These are phyloP conservation scores for Ennomos fuscantarius DNA, from an alignment of 2,888 invertebrate species.

Conservation along the genomic window DNA sequence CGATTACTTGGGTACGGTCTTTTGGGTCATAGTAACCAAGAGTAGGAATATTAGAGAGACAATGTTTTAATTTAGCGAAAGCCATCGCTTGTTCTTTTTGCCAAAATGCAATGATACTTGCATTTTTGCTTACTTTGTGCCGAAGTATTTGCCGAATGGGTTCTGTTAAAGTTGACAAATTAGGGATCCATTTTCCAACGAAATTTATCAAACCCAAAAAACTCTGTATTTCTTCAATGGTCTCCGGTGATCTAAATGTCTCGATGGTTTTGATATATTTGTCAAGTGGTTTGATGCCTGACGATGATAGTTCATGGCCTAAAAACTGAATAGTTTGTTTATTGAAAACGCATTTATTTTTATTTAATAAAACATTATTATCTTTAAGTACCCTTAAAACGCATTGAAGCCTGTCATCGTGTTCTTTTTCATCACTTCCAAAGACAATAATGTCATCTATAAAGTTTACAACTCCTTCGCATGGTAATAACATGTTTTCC, in stretches of 20 bases:
- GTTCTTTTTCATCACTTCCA: no score
- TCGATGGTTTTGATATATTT: no score
- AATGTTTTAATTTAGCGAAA: slow-evolving; percentile 34
- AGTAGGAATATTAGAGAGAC: slow-evolving; percentile 23
- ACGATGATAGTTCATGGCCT: slow-evolving; percentile 30
- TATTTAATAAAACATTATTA: not conserved
- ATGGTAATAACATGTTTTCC: no score
- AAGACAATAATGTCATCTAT: no score
- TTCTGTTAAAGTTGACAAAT: slow-evolving; percentile 37
- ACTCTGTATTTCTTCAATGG: slow-evolving; percentile 37
- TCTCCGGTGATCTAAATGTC: slow-evolving; percentile 9
- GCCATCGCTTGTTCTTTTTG: slow-evolving; percentile 25
- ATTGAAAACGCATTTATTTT: slow-evolving; percentile 4
- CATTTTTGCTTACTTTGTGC: slow-evolving; percentile 25
- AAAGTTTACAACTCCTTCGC: no score
- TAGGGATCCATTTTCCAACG: slow-evolving; percentile 36
- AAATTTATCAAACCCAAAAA: slow-evolving; percentile 33
- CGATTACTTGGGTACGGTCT: slow-evolving; percentile 35
- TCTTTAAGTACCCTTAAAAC: no score
- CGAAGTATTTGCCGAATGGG: slow-evolving; percentile 30
- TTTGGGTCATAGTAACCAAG: slow-evolving; percentile 42
- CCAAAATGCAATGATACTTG: slow-evolving; percentile 34
- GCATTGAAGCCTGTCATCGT: no score
- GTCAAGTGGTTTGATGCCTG: no score
- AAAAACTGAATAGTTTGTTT: slow-evolving; percentile 24